Evolutionary conservation across 2,113 vertebrate species (phyloP), one percentile per base, ranked within the genome.

Genomic region (Acrocephalus kingi): DNA sequence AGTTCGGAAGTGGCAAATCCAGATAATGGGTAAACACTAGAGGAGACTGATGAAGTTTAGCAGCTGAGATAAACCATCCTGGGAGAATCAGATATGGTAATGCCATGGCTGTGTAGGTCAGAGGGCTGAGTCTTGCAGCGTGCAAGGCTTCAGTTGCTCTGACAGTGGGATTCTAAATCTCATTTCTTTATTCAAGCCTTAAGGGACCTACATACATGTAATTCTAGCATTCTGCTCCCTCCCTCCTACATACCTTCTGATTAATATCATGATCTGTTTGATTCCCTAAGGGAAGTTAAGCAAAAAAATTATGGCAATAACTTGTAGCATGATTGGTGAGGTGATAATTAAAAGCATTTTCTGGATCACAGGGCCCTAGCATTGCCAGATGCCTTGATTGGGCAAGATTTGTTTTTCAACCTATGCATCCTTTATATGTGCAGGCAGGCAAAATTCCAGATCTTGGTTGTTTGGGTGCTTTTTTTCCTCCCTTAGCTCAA

Each of bases 331-430:
- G 89, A 81, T 77, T 77, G 77, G 95, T 96, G 92, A 97, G 94
- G 97, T 97, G 97, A 96, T 97, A 97, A 97, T 98, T 97, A 96
- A 97, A 98, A 98, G 94, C 96, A 94, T 97, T 97, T 96, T 97
- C 88, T 93, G 69, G 27, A 61, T 84, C 37, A 89, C 41, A 78
- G 64, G 49, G 54, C 88, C 80, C 73, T 94, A 95, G 31, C 64
- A 59, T 82, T 96, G 58, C 77, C 92, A 93, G 87, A 94, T 91
- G 66, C 95, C 67, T 69, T 58, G 55, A 92, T 4, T 91, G 69
- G 90, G 45, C 81, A 82, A 89, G 74, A 81, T 62, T 82, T 84
- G 46, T 88, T 95, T 93, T 93, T 81, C 69, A 89, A 27, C n/a
- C 49, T 89, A 31, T 84, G 66, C 28, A 68, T 88, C 56, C 33